Evolutionary conservation across 2,113 vertebrate species (phyloP).

Genomic region (Clarias macrocephalus): DNA sequence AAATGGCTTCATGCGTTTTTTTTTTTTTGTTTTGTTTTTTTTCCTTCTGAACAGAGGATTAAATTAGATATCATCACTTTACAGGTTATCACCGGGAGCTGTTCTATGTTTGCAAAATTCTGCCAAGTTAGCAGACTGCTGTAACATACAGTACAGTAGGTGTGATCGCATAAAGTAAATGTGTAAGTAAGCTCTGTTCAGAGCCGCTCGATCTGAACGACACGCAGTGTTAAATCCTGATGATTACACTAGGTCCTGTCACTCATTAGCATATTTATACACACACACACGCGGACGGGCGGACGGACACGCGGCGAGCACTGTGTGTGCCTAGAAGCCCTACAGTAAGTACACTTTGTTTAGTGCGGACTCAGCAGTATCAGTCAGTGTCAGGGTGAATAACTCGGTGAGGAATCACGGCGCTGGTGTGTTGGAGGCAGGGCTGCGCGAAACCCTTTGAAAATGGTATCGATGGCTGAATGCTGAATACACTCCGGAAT

Average conservation of each 20-base stretch:
- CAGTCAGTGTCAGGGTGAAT: slow-evolving; percentile 28
- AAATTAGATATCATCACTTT: neutral
- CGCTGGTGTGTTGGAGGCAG: slow-evolving; percentile 21
- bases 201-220: neutral
- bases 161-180: neutral
- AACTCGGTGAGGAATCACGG: slow-evolving; percentile 8
- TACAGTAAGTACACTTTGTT: slow-evolving; percentile 15
- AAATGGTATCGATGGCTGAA: neutral
- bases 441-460: slow-evolving; percentile 5
- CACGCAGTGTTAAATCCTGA: slow-evolving; percentile 20
- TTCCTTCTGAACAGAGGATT: neutral
- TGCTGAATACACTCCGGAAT: neutral
- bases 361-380: slow-evolving; percentile 30
- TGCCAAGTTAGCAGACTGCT: neutral
- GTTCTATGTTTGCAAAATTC: neutral
- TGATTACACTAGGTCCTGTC: slow-evolving; percentile 5
- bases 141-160: neutral
- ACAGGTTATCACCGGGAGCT: neutral
- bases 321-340: neutral
- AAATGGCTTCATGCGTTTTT: neutral
- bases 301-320: neutral
- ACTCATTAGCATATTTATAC: slow-evolving; percentile 11
- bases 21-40: too few species aligned
- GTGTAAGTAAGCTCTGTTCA: neutral
- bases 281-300: neutral